Percentiles rank a stretch among this genome's conserved stretches.
These are phyloP conservation scores for Sciurus vulgaris DNA, from an alignment of 2,797 vertebrate genomes.

Conservation along the genomic window DNA sequence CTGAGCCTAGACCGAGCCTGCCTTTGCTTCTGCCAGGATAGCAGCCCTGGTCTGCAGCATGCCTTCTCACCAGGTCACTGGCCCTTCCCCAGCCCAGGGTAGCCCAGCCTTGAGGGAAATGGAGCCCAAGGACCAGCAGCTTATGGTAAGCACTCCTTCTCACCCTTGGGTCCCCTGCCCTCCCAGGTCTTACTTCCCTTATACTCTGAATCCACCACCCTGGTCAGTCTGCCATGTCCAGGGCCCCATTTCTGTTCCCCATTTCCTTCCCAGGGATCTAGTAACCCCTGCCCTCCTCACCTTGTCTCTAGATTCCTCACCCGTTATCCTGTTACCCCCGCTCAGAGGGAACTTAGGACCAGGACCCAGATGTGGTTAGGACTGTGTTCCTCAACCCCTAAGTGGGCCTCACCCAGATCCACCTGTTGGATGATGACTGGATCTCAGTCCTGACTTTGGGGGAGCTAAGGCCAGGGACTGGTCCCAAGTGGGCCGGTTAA, in stretches of 20 bases:
- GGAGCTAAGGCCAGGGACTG: background rate
- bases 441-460: background rate
- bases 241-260: background rate
- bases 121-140: conserved; percentile 79
- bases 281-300: background rate
- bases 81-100: background rate
- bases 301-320: background rate
- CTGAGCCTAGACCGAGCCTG: background rate
- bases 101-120: background rate
- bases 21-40: background rate
- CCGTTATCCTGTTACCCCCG: background rate
- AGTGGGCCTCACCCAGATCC: background rate
- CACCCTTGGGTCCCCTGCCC: rapidly evolving
- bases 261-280: too few relatives aligned
- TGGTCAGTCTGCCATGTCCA: background rate
- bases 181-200: background rate
- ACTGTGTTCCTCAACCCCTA: background rate
- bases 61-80: background rate
- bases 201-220: rapidly evolving
- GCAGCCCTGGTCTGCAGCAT: background rate
- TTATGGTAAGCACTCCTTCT: conserved; percentile 35
- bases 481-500: background rate
- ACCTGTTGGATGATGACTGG: background rate
- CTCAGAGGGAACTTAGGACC: background rate
- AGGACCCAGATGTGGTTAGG: too few relatives aligned